Base-by-base conservation (phyloP, 53 echinoderm and acorn worm species). In the Antedon mediterranea region DNA sequence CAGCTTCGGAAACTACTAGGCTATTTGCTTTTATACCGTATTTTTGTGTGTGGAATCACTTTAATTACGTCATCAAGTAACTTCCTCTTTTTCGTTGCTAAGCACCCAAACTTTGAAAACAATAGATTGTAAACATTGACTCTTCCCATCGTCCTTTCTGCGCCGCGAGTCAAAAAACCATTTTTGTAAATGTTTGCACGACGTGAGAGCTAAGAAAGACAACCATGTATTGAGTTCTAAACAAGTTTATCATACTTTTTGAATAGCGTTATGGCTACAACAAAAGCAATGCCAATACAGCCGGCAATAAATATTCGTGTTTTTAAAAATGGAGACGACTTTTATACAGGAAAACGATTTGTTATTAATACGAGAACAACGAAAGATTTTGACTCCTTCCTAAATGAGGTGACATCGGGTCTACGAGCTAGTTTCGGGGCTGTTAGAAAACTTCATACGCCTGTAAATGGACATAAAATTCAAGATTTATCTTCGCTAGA, bases 271-370 rank as follows among this genome's bases (percentile, higher is more conserved):
- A 57, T 57, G 57, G 57, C 57, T 57, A 23, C 57, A 41, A n/a
- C n/a, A 37, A 57, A 57, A 57, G 71, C 79, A n/a, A 75, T 74
- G 43, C 34, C 43, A 41, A 71, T 78, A 57, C 43, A 77, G 32
- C 71, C 83, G 18, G 89, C 89, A 30, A 91, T 87, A 34, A 89
- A 83, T 78, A 86, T 97, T 5, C 88, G 81, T 72, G 89, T 97
- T 13, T 97, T 83, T 81, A 82, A 83, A 81, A 97, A 97, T 85
- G 97, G 97, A 43, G 97, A 97, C 76, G 84, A 84, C 29, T 83
- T 85, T 84, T 97, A 87, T 78, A 73, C 85, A 71, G 79, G 88
- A 27, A 87, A 83, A 75, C 83, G 83, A 80, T 86, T 92, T 89
- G 85, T 92, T 30, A 84, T 97, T 70, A 97, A 90, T 82, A 84